Percentiles rank a stretch among this genome's conserved stretches.
Conservation (phyloP, 2,888 invertebrate genomes). For the Tachystola acroxantha region DNA sequence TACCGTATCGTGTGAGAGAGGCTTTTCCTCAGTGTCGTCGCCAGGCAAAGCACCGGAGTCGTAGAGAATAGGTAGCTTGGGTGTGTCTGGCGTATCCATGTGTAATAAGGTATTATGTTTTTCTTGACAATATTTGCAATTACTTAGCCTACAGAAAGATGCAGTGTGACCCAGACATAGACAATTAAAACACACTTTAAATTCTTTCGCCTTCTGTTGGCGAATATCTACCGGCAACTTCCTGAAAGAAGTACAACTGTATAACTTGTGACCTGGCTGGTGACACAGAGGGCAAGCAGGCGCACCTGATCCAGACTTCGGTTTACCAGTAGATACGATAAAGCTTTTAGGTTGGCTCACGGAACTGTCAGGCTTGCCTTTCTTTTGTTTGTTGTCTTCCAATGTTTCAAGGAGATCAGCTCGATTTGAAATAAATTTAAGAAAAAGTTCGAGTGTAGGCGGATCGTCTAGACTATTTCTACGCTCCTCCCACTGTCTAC, state of each 20-base stretch:
- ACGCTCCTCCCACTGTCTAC: slow-evolving; percentile 6
- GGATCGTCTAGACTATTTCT: slow-evolving; percentile 1
- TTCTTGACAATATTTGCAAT: slow-evolving; percentile 13
- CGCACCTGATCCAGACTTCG: no score
- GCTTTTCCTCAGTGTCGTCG: no score
- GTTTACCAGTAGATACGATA: no score
- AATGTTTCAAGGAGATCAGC: slow-evolving; percentile 1
- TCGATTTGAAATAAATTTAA: slow-evolving; percentile 2
- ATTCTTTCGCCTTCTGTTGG: no score
- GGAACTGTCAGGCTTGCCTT: no score
- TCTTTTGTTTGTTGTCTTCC: no score
- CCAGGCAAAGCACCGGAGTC: no score
- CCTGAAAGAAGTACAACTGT: no score
- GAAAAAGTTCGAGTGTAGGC: slow-evolving; percentile 1
- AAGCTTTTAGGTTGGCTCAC: no score
- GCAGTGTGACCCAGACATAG: slow-evolving; percentile 11
- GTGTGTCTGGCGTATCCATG: neutral
- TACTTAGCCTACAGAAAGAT: slow-evolving; percentile 8
- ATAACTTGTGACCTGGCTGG: no score
- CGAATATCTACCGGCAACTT: no score
- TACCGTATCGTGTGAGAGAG: neutral
- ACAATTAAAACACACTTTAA: slow-evolving; percentile 10
- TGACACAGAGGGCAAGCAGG: no score
- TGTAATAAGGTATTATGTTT: slow-evolving; percentile 15
- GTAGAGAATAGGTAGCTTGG: neutral